Evolutionary conservation across 2,888 invertebrate genomes (phyloP), one percentile per base, ranked within the genome.

Genomic region (Acleris emargana): DNA sequence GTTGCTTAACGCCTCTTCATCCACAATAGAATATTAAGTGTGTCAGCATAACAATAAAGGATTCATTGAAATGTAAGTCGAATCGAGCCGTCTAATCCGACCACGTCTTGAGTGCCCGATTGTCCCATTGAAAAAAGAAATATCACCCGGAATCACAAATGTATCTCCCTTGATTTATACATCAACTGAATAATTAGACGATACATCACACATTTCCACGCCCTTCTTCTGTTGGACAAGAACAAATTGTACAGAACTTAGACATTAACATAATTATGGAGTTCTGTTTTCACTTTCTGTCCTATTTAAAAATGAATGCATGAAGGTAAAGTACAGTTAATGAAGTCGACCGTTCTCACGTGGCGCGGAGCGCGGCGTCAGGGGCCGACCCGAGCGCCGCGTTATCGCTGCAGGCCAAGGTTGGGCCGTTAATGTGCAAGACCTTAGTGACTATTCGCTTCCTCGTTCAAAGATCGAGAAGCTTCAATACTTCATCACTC

Each of bases 71-170:
- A 83, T 83, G 84, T 84, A 84, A 79, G 81, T 80, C 79, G 83
- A 82, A 86, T 86, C 76, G 82, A 85, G 76, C 78, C 76, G 82
- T 78, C 84, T 86, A 90, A 90, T 90, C 84, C 83, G 69, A 86
- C 88, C 88, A 76, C 84, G 82, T 79, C 71, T 87, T 78, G 80
- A 89, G 89, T 84, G 83, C 51, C 62, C 72, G 72, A 79, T 79
- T 81, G 80, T 79, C 73, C 76, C 77, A 80, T 82, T 79, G 73
- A 74, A 79, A 82, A 82, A 71, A 73, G 71, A 78, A 74, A 78
- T 78, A 78, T 80, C 77, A 32, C 28, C 28, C 50, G 71, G 81
- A 84, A 83, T 86, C 82, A 84, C 71, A 84, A 84, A 86, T 86
- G 83, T 80, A 78, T 77, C 80, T 76, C 72, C 66, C 70, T 81